These are phyloP conservation scores for Microctenopoma lineatum DNA, from an alignment of 2,797 vertebrate genomes.

Conservation along the genomic window DNA sequence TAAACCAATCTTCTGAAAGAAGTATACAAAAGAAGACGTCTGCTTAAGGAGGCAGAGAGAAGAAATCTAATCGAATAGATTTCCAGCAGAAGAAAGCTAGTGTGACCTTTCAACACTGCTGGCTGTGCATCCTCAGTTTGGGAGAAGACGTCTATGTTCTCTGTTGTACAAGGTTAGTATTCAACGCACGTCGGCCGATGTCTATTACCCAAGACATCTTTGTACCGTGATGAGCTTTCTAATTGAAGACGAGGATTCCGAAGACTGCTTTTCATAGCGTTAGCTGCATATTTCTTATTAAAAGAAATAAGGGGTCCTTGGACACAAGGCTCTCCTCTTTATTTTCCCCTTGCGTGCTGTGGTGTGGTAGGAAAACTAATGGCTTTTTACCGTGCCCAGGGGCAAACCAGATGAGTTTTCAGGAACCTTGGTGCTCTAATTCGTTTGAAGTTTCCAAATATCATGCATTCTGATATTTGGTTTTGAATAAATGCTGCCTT, in stretches of 20 bases:
- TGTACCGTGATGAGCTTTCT: constrained; percentile 40
- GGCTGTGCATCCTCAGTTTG: constrained; percentile 25
- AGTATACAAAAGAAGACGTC: constrained; percentile 17
- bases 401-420: constrained; percentile 69
- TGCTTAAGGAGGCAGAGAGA: constrained; percentile 11
- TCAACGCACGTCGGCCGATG: constrained; percentile 29
- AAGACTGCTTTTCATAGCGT: constrained; percentile 48
- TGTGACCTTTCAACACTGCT: constrained; percentile 29
- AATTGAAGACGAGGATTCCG: constrained; percentile 55
- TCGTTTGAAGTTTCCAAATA: constrained; percentile 74
- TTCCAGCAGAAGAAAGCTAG: constrained; percentile 27
- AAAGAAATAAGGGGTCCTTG: constrained; percentile 58
- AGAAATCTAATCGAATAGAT: constrained; percentile 36
- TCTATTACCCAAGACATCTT: constrained; percentile 44
- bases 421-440: constrained; percentile 72
- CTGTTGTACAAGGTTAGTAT: constrained; percentile 22
- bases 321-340: constrained; percentile 66
- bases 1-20: constrained; percentile 12
- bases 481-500: constrained; percentile 69
- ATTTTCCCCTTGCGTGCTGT: constrained; percentile 48
- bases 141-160: constrained; percentile 27
- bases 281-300: constrained; percentile 59
- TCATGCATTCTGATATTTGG: constrained; percentile 70
- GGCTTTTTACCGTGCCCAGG: constrained; percentile 68
- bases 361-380: constrained; percentile 64